phyloP scores from a whole-genome alignment of 2,888 invertebrate genomes.

The Scaptomyza tumidula region DNA sequence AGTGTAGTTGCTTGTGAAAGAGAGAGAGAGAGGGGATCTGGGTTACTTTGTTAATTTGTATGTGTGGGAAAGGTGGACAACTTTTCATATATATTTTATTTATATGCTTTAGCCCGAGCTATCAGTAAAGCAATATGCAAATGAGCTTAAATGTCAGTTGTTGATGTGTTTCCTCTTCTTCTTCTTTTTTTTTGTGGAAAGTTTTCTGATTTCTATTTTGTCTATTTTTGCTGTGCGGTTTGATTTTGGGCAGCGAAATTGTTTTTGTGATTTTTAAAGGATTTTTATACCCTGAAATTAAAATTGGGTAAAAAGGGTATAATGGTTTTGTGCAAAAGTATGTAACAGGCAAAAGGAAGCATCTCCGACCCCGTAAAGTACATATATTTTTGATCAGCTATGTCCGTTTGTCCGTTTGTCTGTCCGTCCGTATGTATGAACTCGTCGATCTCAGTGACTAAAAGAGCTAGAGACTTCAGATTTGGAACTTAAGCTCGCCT shows the following conservation, averaged over 20 bases:
- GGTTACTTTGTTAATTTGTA: conserved; percentile 30
- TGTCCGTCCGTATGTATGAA: no score
- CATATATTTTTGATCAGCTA: no score
- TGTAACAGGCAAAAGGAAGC: no score
- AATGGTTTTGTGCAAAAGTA: no score
- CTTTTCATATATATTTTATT: conserved; percentile 52
- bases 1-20: conserved; percentile 35
- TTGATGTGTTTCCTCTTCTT: conserved; percentile 43
- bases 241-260: conserved; percentile 3
- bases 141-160: conserved; percentile 67
- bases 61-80: not conserved
- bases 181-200: conserved; percentile 18
- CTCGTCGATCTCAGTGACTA: no score
- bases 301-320: no score
- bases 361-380: no score
- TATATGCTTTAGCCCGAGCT: conserved; percentile 25
- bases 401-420: no score
- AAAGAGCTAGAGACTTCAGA: no score
- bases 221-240: conserved; percentile 22
- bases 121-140: conserved; percentile 53
- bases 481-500: no score
- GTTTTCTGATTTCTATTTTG: conserved; percentile 34
- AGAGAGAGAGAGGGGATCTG: not conserved
- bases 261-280: not conserved
- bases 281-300: no score